Percentiles rank a stretch among this genome's conserved stretches.
Evolutionary conservation across 1,140 invertebrate genomes (phyloP).

Genomic region (Maniola jurtina): DNA sequence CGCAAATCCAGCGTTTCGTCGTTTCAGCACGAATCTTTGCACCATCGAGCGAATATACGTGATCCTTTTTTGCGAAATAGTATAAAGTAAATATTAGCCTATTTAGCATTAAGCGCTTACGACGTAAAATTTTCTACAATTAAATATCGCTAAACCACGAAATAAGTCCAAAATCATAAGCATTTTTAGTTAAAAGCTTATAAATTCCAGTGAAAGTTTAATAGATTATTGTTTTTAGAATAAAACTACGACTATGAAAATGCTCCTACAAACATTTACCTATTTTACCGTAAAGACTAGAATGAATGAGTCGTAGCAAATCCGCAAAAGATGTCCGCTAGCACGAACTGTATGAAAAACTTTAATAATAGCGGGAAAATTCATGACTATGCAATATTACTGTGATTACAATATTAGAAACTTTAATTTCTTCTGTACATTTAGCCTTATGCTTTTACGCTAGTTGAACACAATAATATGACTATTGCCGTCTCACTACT

Average conservation of each 20-base stretch:
- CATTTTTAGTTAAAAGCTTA: too few species aligned
- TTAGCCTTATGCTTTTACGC: too few species aligned
- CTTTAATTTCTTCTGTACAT: not conserved
- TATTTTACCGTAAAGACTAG: not conserved
- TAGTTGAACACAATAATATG: too few species aligned
- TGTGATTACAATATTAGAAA: not conserved
- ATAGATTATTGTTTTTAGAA: too few species aligned
- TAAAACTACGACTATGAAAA: not conserved
- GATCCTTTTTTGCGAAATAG: not conserved
- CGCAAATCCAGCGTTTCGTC: slow-evolving; percentile 34
- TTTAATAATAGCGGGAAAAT: not conserved
- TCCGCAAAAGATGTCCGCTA: not conserved
- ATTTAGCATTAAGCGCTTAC: too few species aligned
- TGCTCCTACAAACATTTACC: too few species aligned
- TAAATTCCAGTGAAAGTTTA: too few species aligned
- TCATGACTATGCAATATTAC: not conserved
- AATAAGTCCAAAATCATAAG: too few species aligned
- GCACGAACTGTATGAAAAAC: not conserved
- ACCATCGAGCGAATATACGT: not conserved
- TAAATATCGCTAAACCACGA: too few species aligned
- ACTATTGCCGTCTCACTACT: too few species aligned
- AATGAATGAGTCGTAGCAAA: not conserved
- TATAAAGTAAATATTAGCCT: not conserved
- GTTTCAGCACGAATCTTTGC: slow-evolving; percentile 35
- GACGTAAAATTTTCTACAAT: too few species aligned